Base-by-base conservation (phyloP, 1,140 invertebrate genomes). In the Antheraea pernyi region DNA sequence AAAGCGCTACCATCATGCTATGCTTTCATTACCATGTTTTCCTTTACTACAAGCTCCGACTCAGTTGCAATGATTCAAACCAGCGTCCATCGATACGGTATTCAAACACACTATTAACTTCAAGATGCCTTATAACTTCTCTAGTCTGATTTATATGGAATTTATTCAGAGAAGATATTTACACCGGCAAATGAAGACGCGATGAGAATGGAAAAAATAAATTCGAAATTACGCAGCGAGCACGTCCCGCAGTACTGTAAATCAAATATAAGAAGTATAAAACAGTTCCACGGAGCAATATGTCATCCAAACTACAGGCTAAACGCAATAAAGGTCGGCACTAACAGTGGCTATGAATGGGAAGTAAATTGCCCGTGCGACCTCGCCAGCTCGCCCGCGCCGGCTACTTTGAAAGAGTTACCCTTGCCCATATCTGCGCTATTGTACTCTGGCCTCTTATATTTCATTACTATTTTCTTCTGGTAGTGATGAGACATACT, bases 361-460 rank as follows among this genome's bases (percentile, higher is more conserved):
- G 85, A 89, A 89, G 84, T 85, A 89, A 91, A 91, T 91, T 83
- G 84, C 82, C 88, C 86, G 84, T 85, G 80, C 84, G 83, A 86
- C 86, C 85, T 90, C 83, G 83, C 88, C 87, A 83, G 84, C 39
- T 81, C 81, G 83, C 84, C 85, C 81, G 85, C 82, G 82, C 77
- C 79, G 76, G 72, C 72, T 67, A 59, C 86, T 83, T 42, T 42
- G 39, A 42, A 42, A 42, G 39, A 42, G 39, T 42, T 42, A 42
- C 39, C 39, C 39, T 42, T 11, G 39, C 39, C 11, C 39, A 42
- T 42, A 42, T 42, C 39, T 42, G 39, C 59, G 18, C n/a, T 19
- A 22, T 60, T 60, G n/a, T 19, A 60, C 59, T 19, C 59, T 16
- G 59, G 9, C 9, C 2, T 60, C 10, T 60, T 60, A 19, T 60